phyloP scores from a whole-genome alignment of 2,113 vertebrate genomes.

The Nematolebias whitei region DNA sequence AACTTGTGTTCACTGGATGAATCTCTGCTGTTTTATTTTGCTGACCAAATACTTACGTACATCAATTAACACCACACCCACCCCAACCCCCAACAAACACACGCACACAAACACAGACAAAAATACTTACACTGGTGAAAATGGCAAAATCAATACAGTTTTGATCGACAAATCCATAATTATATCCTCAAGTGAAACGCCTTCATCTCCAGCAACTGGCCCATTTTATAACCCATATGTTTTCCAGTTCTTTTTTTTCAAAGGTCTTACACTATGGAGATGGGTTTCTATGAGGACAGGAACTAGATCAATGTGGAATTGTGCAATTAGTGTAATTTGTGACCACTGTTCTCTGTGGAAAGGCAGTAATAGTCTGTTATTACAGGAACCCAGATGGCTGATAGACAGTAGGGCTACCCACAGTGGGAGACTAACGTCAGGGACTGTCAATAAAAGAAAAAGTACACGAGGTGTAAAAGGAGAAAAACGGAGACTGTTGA shows the following conservation, averaged over 20 bases:
- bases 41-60: neutral
- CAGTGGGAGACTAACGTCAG: conserved; percentile 43
- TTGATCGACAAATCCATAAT: conserved; percentile 41
- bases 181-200: conserved; percentile 36
- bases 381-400: conserved; percentile 59
- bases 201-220: conserved; percentile 34
- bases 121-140: conserved; percentile 16
- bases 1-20: neutral
- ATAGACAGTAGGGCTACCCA: conserved; percentile 39
- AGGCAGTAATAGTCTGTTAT: conserved; percentile 53
- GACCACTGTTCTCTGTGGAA: conserved; percentile 29
- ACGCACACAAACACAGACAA: neutral
- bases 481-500: conserved; percentile 34
- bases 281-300: conserved; percentile 40
- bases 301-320: conserved; percentile 62
- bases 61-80: too few relatives aligned
- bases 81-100: too few relatives aligned
- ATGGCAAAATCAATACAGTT: conserved; percentile 49
- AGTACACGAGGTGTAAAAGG: conserved; percentile 20
- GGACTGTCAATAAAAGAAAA: conserved; percentile 32
- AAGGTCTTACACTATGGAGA: conserved; percentile 40
- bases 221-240: conserved; percentile 23
- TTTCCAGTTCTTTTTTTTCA: conserved; percentile 17
- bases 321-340: conserved; percentile 20
- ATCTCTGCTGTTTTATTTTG: neutral